Conservation (phyloP, 1,140 invertebrate genomes). For the Achroia grisella region DNA sequence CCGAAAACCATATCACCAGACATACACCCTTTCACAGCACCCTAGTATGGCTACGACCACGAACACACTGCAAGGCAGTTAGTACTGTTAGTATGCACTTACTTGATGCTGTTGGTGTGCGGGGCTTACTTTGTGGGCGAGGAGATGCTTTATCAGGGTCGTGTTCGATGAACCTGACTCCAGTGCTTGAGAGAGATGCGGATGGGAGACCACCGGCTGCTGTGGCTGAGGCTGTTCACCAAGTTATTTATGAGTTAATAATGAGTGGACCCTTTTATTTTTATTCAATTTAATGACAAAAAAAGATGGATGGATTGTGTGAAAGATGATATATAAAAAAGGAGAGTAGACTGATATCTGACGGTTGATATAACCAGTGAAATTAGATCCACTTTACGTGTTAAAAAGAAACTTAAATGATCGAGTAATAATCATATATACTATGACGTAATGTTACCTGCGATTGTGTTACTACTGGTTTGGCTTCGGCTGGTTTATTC, state of each 20-base stretch:
- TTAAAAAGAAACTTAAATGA: too few relatives aligned
- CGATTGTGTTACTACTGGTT: slow-evolving; percentile 31
- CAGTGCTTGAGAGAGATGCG: slow-evolving; percentile 39
- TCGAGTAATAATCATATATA: too few relatives aligned
- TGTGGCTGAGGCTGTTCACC: not conserved
- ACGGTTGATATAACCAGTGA: too few relatives aligned
- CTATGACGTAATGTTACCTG: slow-evolving; percentile 17
- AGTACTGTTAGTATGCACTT: slow-evolving; percentile 65
- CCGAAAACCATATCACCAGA: too few relatives aligned
- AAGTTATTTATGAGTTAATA: too few relatives aligned
- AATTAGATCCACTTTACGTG: too few relatives aligned
- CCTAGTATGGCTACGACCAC: not conserved
- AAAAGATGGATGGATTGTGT: too few relatives aligned
- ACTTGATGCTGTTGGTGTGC: slow-evolving; percentile 46
- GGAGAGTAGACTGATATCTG: too few relatives aligned
- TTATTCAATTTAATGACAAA: too few relatives aligned
- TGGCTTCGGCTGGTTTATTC: slow-evolving; percentile 45
- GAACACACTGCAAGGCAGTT: slow-evolving; percentile 17
- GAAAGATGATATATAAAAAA: too few relatives aligned
- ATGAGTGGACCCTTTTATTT: too few relatives aligned
- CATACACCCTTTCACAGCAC: too few relatives aligned
- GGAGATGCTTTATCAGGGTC: slow-evolving; percentile 65
- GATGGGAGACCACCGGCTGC: slow-evolving; percentile 19
- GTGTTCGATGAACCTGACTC: slow-evolving; percentile 44
- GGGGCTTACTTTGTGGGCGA: slow-evolving; percentile 73